Evolutionary conservation across 2,113 vertebrate species (phyloP).

Genomic region (Apaloderma vittatum): DNA sequence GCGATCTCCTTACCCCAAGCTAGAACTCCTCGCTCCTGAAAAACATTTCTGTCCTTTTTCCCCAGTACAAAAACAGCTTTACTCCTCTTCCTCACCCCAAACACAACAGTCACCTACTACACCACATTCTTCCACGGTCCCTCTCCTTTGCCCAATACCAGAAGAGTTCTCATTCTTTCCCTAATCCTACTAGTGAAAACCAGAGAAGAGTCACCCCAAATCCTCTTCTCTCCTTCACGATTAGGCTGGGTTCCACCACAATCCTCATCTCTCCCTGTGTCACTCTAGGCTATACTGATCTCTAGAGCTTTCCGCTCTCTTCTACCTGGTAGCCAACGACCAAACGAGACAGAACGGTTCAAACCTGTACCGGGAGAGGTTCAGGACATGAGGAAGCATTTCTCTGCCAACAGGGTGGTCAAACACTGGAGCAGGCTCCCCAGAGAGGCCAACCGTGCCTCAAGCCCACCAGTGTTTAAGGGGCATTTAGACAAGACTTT

Average conservation of each 20-base stretch:
- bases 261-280: not conserved
- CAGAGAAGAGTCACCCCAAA: not conserved
- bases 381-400: not conserved
- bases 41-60: not conserved
- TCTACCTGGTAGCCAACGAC: accelerated
- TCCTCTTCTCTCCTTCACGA: not conserved
- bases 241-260: not conserved
- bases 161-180: not conserved
- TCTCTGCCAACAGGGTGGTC: not conserved
- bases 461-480: too few relatives aligned
- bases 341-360: accelerated
- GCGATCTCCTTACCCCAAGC: not conserved
- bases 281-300: not conserved
- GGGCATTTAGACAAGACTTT: not conserved
- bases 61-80: not conserved
- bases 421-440: not conserved
- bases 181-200: not conserved
- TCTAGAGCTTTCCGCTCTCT: not conserved
- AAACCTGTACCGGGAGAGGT: not conserved
- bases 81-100: not conserved
- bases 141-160: not conserved
- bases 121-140: too few relatives aligned
- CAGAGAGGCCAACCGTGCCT: accelerated
- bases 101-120: too few relatives aligned
- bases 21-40: not conserved